These are phyloP conservation scores for Stichopus horrens DNA, from an alignment of 53 echinoderm and acorn worm species.

Conservation along the genomic window DNA sequence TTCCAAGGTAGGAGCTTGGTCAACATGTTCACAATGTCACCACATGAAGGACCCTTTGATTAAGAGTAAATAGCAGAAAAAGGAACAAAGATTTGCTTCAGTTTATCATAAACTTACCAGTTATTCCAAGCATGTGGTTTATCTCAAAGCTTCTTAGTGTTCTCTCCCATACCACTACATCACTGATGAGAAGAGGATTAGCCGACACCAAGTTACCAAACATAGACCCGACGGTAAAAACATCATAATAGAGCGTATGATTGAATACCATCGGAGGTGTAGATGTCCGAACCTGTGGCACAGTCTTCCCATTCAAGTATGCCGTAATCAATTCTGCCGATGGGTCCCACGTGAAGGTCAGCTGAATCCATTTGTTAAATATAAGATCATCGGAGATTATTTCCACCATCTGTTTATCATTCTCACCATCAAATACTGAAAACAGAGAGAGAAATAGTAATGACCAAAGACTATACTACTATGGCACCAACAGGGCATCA, in stretches of 20 bases:
- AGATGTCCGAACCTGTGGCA: slow-evolving; percentile 5
- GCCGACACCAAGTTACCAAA: slow-evolving; percentile 42
- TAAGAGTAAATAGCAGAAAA: not conserved
- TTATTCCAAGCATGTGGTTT: slow-evolving; percentile 67
- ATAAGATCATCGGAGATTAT: slow-evolving; percentile 8
- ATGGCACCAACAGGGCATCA: too few relatives aligned
- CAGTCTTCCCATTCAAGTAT: slow-evolving; percentile 58
- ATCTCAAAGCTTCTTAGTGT: slow-evolving; percentile 63
- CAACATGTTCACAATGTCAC: too few relatives aligned
- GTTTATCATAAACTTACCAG: slow-evolving; percentile 54
- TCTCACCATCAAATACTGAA: slow-evolving; percentile 59
- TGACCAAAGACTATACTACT: not conserved
- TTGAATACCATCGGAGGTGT: not conserved
- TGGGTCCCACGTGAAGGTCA: slow-evolving; percentile 51
- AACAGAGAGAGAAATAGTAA: not conserved
- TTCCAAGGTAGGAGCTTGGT: too few relatives aligned
- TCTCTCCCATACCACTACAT: slow-evolving; percentile 74
- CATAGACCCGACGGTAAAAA: slow-evolving; percentile 63
- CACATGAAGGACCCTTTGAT: not conserved
- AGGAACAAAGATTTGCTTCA: too few relatives aligned
- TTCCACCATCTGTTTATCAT: slow-evolving; percentile 36
- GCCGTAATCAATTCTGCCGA: slow-evolving; percentile 26
- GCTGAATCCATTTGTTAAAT: slow-evolving; percentile 54
- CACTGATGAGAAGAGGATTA: slow-evolving; percentile 47
- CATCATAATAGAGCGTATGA: slow-evolving; percentile 47